Base-by-base conservation (phyloP, 2,888 invertebrate species). In the Limnephilus marmoratus region DNA sequence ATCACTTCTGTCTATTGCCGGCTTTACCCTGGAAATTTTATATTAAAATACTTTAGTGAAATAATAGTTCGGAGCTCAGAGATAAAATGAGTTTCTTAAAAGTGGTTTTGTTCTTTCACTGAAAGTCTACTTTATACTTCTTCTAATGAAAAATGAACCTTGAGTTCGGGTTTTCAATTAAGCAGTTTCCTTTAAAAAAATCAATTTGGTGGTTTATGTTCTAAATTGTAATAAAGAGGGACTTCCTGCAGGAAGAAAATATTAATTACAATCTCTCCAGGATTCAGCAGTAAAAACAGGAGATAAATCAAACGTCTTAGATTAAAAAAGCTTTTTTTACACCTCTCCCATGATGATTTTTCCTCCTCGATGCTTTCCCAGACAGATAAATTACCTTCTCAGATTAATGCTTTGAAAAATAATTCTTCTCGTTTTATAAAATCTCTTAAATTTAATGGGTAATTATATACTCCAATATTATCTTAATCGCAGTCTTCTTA, bases 31-130 rank as follows among this genome's bases (percentile, higher is more conserved):
- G 37, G 34, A 80, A 80, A 89, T 80, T 89, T 89, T 89, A 89
- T 89, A 89, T 80, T 89, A 80, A 34, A 89, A 89, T 89, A 89
- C 80, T 89, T 89, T 49, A 85, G 37, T 49, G 45, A 45, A 29
- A 86, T 45, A 86, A 86, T 86, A 86, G 86, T 86, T 49, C 49
- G 29, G 45, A 29, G 41, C 45, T n/a, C 18, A 68, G 41, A 86
- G 37, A 85, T 49, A 86, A 41, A 86, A 45, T 86, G 86, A 85
- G 41, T 85, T 37, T 34, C 41, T 24, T 34, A 85, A 85, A 41
- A 85, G 85, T 41, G 41, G 24, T 85, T 85, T 41, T 34, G 15
- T 82, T 85, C 34, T 41, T 68, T n/a, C 24, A n/a, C 68, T n/a
- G 24, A n/a, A n/a, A 68, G 68, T 68, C 68, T 45, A 45, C 45